Percentiles rank a stretch among this genome's conserved stretches.
Conservation (phyloP, 1,140 invertebrate species). For the Anthonomus grandis region DNA sequence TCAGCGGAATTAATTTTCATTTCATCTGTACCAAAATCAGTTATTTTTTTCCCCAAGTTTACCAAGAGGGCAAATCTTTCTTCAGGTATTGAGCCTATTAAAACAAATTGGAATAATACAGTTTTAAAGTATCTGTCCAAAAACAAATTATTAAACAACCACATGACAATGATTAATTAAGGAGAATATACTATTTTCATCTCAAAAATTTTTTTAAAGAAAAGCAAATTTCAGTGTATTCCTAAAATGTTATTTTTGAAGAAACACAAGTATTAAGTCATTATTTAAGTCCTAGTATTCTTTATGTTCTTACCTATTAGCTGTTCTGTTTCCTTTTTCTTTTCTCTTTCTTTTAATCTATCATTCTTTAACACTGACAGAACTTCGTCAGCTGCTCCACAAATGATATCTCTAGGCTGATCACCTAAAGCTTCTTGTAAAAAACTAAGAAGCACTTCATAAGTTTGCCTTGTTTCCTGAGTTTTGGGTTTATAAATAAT, state of each 20-base stretch:
- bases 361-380: conserved; percentile 94
- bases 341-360: conserved; percentile 87
- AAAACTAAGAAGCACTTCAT: conserved; percentile 92
- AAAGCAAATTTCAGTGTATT: too few species aligned
- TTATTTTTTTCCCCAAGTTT: conserved; percentile 97
- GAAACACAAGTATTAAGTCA: too few species aligned
- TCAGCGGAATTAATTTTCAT: conserved; percentile 65
- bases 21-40: conserved; percentile 90
- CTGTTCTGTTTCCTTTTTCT: conserved; percentile 88
- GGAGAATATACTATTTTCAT: too few species aligned
- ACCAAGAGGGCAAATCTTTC: conserved; percentile 93
- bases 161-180: too few species aligned
- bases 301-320: conserved; percentile 73
- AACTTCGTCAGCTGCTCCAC: conserved; percentile 98
- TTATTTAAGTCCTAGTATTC: too few species aligned
- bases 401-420: conserved; percentile 93
- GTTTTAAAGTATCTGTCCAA: too few species aligned
- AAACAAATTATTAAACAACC: too few species aligned
- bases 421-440: conserved; percentile 97
- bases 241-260: background rate
- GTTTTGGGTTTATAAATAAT: conserved; percentile 96
- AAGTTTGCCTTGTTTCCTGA: conserved; percentile 95
- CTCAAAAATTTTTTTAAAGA: too few species aligned
- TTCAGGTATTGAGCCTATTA: conserved; percentile 67
- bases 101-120: background rate